Evolutionary conservation across 64 coral and sea anemone genomes (phyloP).

Genomic region (Montipora efflorescens): DNA sequence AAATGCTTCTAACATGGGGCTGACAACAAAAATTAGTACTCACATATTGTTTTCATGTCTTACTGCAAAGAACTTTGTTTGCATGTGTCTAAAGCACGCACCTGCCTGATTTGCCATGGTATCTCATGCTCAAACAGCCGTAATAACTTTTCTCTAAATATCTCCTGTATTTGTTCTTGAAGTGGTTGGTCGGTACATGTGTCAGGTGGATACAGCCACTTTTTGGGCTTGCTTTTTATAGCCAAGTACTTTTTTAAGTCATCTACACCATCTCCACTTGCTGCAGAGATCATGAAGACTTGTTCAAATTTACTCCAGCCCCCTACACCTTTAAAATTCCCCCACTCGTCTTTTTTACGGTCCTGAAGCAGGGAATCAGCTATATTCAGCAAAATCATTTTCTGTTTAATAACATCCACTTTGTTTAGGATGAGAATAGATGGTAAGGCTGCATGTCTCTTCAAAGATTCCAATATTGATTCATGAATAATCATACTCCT

Average conservation of each 20-base stretch:
- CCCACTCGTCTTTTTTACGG: conserved; percentile 84
- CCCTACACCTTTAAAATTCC: conserved; percentile 70
- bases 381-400: conserved; percentile 76
- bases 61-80: background rate
- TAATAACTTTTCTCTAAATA: conserved; percentile 97
- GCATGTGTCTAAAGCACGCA: conserved; percentile 7
- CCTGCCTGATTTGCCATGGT: conserved; percentile 99
- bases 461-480: conserved; percentile 65
- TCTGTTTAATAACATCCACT: conserved; percentile 79
- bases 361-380: conserved; percentile 74
- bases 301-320: conserved; percentile 90
- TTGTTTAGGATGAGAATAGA: conserved; percentile 94
- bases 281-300: conserved; percentile 93
- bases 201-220: conserved; percentile 81
- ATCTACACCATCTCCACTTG: conserved; percentile 85
- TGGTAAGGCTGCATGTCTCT: conserved; percentile 52
- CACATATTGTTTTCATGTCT: no score
- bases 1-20: no score
- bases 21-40: no score
- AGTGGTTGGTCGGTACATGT: conserved; percentile 67
- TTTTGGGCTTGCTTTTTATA: conserved; percentile 56
- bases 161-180: conserved; percentile 79
- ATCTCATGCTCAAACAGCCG: conserved; percentile 97
- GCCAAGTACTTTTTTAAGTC: conserved; percentile 83
- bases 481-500: conserved; percentile 80